These are phyloP conservation scores for Nibea albiflora DNA, from an alignment of 2,113 vertebrate genomes.

Conservation along the genomic window DNA sequence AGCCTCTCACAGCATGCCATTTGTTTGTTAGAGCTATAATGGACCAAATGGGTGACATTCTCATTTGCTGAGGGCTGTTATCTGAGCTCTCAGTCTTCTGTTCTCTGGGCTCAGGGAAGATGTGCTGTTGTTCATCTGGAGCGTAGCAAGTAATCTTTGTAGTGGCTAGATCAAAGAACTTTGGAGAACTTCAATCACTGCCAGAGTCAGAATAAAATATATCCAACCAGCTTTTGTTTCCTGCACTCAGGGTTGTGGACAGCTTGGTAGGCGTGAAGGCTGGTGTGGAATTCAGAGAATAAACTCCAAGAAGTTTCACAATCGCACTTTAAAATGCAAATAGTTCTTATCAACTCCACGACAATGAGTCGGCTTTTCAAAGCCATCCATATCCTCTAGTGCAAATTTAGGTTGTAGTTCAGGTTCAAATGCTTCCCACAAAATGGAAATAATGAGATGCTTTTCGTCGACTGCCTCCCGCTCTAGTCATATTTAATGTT, in stretches of 20 bases:
- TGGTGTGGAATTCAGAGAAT: constrained; percentile 33
- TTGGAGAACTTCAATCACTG: constrained; percentile 67
- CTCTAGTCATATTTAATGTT: constrained; percentile 47
- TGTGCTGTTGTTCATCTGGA: constrained; percentile 64
- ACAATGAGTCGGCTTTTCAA: constrained; percentile 26
- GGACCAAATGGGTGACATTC: constrained; percentile 68
- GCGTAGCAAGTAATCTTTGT: constrained; percentile 66
- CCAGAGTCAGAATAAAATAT: constrained; percentile 65
- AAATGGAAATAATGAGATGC: constrained; percentile 35
- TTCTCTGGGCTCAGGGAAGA: constrained; percentile 64
- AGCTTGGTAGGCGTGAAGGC: constrained; percentile 27
- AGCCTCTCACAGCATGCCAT: constrained; percentile 47
- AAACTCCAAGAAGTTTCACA: constrained; percentile 22
- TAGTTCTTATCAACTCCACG: constrained; percentile 33
- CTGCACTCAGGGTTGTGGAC: constrained; percentile 32
- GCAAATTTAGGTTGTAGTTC: constrained; percentile 12
- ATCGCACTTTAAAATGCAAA: constrained; percentile 26
- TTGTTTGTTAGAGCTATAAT: constrained; percentile 71
- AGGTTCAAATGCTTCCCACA: constrained; percentile 17
- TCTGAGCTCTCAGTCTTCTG: constrained; percentile 64
- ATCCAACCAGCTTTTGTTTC: constrained; percentile 66
- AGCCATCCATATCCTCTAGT: constrained; percentile 35
- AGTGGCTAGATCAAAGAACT: constrained; percentile 75
- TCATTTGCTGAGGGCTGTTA: constrained; percentile 74
- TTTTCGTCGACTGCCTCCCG: constrained; percentile 23